Evolutionary conservation across 2,797 vertebrate species (phyloP), one percentile per base, ranked within the genome.

Genomic region (Chelon auratus): DNA sequence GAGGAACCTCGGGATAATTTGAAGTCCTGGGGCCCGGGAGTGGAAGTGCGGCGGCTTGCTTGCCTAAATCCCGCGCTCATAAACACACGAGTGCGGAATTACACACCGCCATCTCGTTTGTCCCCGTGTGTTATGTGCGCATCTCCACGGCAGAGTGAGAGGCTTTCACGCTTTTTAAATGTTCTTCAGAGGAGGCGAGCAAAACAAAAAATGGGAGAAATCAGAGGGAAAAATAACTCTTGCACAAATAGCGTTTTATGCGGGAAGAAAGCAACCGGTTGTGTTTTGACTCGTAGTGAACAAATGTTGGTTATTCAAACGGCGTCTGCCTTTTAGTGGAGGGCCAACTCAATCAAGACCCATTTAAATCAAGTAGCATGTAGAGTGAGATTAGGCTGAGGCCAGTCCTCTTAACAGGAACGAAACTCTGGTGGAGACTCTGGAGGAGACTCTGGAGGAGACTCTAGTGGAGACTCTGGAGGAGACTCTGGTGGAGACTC

Each of bases 1-100:
- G 84, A 89, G 91, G 81, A 89, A 88, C 85, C 84, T 80, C 51
- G 56, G 88, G 88, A 89, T 89, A 78, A 87, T 91, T 87, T 88
- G 71, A 87, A 87, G 87, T 90, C 86, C 82, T 75, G 82, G 64
- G 82, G 83, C 84, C 43, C 15, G 17, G 24, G 79, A 81, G 86
- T 56, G 55, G 77, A 83, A 79, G 75, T 68, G 15, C 66, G 50
- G 72, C 71, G 9, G 17, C 80, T 71, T 13, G 59, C 78, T 68
- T 30, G 15, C 26, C 52, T 55, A 26, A 26, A 3, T 26, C 24
- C 24, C 24, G 24, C 24, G 24, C 24, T 26, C 24, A 26, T 45
- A 24, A 6, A 10, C 65, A 33, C 45, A 43, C 83, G 11, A 36
- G 48, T 50, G 5, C 26, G 1, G 17, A 67, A 59, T 51, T 1